Evolutionary conservation across 2,113 vertebrate genomes (phyloP).

Genomic region (Plectropomus leopardus): DNA sequence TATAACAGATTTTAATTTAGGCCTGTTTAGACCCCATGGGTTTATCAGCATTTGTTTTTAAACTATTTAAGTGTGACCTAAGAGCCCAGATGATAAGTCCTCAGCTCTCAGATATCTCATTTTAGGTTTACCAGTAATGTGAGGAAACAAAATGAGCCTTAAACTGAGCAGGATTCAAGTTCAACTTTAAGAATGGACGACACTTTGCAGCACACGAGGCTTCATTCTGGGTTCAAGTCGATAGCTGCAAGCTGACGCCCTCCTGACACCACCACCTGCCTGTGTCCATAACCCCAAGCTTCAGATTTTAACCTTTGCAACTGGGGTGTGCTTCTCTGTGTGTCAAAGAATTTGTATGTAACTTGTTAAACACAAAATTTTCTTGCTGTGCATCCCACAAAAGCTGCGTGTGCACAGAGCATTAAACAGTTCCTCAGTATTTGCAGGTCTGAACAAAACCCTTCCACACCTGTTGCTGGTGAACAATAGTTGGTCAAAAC

Average conservation of each 20-base stretch:
- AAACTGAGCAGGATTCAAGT: conserved; percentile 26
- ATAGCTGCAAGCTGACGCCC: conserved; percentile 38
- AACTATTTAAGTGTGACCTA: conserved; percentile 13
- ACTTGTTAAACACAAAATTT: background rate
- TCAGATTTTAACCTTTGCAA: conserved; percentile 59
- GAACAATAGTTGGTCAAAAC: conserved; percentile 57
- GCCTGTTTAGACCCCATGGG: background rate
- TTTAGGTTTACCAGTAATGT: background rate
- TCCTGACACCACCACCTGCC: conserved; percentile 58
- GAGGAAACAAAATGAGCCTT: background rate
- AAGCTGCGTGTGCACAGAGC: conserved; percentile 9
- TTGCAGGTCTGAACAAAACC: conserved; percentile 74
- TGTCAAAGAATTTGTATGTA: conserved; percentile 9
- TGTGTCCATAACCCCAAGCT: conserved; percentile 57
- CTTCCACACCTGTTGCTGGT: conserved; percentile 68
- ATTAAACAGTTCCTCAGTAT: conserved; percentile 31
- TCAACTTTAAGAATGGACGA: conserved; percentile 22
- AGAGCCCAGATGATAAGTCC: background rate
- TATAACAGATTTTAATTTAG: background rate
- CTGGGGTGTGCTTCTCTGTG: background rate
- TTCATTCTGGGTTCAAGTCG: conserved; percentile 47
- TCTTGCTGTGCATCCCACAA: conserved; percentile 5
- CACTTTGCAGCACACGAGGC: conserved; percentile 4
- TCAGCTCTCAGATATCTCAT: background rate
- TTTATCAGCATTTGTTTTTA: conserved; percentile 7